Conservation (phyloP, 2,113 vertebrate genomes). For the Hyla sarda region DNA sequence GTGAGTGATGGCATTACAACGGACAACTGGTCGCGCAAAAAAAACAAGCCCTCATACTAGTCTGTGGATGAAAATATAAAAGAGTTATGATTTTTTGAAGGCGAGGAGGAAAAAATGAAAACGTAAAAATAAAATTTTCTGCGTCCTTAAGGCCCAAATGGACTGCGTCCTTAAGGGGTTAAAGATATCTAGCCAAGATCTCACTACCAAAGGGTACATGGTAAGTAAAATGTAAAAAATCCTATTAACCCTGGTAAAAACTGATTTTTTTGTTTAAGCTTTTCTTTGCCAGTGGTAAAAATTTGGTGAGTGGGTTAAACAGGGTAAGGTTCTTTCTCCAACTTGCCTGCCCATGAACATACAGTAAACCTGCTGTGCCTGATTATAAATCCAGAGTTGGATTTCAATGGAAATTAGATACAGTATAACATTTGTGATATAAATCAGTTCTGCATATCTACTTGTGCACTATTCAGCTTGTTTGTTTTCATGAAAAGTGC, state of each 20-base stretch:
- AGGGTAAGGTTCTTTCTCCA: not conserved
- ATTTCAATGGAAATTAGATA: not conserved
- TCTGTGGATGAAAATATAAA: no score
- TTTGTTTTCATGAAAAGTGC: not conserved
- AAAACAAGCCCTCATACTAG: no score
- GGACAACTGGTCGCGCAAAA: no score
- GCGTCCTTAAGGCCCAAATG: no score
- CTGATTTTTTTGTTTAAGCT: not conserved
- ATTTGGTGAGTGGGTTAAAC: not conserved
- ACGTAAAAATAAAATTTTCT: no score
- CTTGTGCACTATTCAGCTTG: no score
- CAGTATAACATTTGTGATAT: not conserved
- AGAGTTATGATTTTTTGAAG: no score
- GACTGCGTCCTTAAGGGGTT: no score
- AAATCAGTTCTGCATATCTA: not conserved
- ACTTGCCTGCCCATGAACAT: not conserved
- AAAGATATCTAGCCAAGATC: not conserved
- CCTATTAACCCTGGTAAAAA: not conserved
- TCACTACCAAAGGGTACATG: not conserved
- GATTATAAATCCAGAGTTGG: not conserved
- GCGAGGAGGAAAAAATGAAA: no score
- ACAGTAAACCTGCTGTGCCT: not conserved
- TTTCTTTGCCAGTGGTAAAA: not conserved
- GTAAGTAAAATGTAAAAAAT: not conserved
- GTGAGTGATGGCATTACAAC: no score